A percentile compares a stretch with the other conserved stretches of the same genome.
These are phyloP conservation scores for Rafetus swinhoei DNA, from an alignment of 2,113 vertebrate species.

Conservation along the genomic window DNA sequence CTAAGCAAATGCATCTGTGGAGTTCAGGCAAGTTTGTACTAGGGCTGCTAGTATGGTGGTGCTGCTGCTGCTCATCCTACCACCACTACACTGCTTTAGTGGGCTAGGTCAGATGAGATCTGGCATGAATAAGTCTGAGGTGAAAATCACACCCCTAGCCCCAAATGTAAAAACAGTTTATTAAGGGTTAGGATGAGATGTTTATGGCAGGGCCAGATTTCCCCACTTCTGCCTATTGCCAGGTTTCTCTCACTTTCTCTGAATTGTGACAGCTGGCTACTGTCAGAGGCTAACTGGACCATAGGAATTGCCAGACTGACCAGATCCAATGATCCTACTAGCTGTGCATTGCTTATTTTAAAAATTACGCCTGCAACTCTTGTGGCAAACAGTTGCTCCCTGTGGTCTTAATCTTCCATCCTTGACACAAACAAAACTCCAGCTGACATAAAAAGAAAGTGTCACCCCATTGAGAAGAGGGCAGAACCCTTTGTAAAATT, in stretches of 20 bases:
- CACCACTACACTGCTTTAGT: neutral
- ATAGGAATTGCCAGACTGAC: neutral
- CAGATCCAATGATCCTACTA: fast-evolving
- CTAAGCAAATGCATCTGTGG: neutral
- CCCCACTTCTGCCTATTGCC: neutral
- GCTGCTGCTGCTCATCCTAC: neutral
- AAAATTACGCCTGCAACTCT: neutral
- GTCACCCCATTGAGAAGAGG: neutral
- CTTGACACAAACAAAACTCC: neutral
- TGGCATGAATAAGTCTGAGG: neutral
- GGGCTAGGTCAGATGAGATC: neutral
- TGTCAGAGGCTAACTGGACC: neutral
- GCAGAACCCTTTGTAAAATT: neutral
- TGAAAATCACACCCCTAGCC: neutral
- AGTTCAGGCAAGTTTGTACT: neutral
- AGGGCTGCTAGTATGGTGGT: neutral
- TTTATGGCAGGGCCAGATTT: neutral
- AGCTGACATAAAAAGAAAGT: neutral
- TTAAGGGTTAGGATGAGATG: neutral
- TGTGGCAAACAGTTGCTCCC: neutral
- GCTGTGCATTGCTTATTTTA: neutral
- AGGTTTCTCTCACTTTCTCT: neutral
- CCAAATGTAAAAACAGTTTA: too few relatives aligned
- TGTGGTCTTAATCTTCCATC: neutral
- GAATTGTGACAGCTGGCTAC: neutral